These are phyloP conservation scores for Albula goreensis DNA, from an alignment of 2,113 vertebrate species.

Conservation along the genomic window DNA sequence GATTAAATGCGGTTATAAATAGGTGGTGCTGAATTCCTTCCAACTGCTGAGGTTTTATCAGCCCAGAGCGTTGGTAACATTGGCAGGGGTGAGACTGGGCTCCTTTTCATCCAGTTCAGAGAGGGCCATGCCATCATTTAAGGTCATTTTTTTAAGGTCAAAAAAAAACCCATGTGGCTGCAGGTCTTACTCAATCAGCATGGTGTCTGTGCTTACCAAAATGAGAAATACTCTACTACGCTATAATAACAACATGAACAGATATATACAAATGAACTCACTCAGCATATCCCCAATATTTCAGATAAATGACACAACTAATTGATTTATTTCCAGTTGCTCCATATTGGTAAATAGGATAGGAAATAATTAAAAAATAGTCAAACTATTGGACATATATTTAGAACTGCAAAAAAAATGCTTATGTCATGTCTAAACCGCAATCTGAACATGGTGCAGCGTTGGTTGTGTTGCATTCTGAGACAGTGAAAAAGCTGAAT, in stretches of 20 bases:
- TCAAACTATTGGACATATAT: too few species aligned
- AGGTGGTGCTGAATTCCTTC: conserved; percentile 45
- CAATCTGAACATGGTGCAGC: too few species aligned
- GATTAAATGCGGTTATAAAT: conserved; percentile 53
- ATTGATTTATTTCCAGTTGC: too few species aligned
- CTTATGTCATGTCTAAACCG: too few species aligned
- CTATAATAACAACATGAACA: not conserved
- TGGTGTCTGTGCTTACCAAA: not conserved
- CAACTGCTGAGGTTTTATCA: conserved; percentile 36
- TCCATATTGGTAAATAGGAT: too few species aligned
- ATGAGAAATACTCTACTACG: not conserved
- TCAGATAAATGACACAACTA: too few species aligned
- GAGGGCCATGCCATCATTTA: conserved; percentile 5
- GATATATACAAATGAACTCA: not conserved
- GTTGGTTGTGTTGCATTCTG: not conserved
- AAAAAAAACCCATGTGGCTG: not conserved
- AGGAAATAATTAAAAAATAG: too few species aligned
- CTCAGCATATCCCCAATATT: too few species aligned
- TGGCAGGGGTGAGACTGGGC: conserved; percentile 25
- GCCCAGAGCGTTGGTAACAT: conserved; percentile 31
- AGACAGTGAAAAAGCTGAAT: not conserved
- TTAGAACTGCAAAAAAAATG: too few species aligned
- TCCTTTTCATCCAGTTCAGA: conserved; percentile 18
- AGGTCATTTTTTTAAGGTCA: not conserved
- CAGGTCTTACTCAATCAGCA: not conserved